Evolutionary conservation across 2,113 vertebrate species (phyloP).

Genomic region (Laticauda colubrina): DNA sequence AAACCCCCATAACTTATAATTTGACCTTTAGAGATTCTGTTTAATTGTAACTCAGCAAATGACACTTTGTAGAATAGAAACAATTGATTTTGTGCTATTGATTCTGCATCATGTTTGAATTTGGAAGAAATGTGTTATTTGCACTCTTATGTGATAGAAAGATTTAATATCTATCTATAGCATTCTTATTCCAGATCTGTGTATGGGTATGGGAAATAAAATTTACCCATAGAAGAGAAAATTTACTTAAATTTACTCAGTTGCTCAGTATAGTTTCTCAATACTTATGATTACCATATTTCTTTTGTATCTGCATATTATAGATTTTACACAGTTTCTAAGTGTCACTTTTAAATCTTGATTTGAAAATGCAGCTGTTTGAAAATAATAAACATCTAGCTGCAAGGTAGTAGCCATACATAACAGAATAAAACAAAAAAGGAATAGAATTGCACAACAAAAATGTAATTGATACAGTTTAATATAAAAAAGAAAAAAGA

Average conservation of each 20-base stretch:
- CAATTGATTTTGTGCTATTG: conserved; percentile 58
- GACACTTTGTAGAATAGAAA: conserved; percentile 57
- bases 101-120: conserved; percentile 25
- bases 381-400: conserved; percentile 46
- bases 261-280: background rate
- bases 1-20: conserved; percentile 57
- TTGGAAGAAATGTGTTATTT: background rate
- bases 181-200: background rate
- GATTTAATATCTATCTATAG: fast-evolving
- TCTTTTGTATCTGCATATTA: background rate
- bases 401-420: conserved; percentile 38
- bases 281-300: background rate
- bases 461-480: background rate
- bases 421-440: conserved; percentile 23
- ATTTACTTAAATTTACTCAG: background rate
- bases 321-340: background rate
- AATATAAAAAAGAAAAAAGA: background rate
- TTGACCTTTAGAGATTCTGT: conserved; percentile 35
- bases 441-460: background rate
- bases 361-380: conserved; percentile 16
- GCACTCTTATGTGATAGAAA: fast-evolving
- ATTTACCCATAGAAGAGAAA: background rate
- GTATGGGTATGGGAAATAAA: background rate
- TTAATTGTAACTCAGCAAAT: conserved; percentile 57
- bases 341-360: conserved; percentile 17